Conservation (phyloP, 35 echinoderm and acorn worm species). For the Acanthaster planci region DNA sequence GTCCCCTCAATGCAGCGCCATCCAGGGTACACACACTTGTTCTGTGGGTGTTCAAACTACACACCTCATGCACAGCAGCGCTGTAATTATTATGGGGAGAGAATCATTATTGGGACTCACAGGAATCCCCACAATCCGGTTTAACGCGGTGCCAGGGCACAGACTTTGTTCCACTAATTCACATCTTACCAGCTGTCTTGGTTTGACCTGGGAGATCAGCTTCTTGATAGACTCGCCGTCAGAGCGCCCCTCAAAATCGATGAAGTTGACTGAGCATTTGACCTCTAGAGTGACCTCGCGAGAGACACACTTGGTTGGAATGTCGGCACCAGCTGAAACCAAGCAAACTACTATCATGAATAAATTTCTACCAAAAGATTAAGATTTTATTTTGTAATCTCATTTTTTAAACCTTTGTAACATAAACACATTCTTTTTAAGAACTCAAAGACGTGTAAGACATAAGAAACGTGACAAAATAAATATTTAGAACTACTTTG, state of each 20-base stretch:
- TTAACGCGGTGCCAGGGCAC: too few relatives aligned
- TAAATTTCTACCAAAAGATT: neutral
- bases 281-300: constrained; percentile 68
- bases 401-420: neutral
- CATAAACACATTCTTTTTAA: neutral
- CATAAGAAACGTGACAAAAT: neutral
- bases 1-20: too few relatives aligned
- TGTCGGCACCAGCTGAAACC: constrained; percentile 45
- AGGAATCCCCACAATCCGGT: too few relatives aligned
- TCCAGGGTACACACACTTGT: too few relatives aligned
- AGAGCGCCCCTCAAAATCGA: constrained; percentile 98
- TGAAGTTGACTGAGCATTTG: constrained; percentile 88
- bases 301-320: constrained; percentile 91
- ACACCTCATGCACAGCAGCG: too few relatives aligned
- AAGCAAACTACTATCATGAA: constrained; percentile 19
- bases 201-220: constrained; percentile 85
- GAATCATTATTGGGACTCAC: too few relatives aligned
- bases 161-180: too few relatives aligned
- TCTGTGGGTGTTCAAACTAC: too few relatives aligned
- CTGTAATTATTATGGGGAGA: too few relatives aligned
- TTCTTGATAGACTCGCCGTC: constrained; percentile 98
- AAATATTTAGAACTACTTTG: neutral
- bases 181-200: constrained; percentile 91
- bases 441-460: neutral
- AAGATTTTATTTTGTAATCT: neutral